A percentile compares a stretch with the other conserved stretches of the same genome.
These are phyloP conservation scores for Discoglossus pictus DNA, from an alignment of 2,797 vertebrate genomes.

Conservation along the genomic window DNA sequence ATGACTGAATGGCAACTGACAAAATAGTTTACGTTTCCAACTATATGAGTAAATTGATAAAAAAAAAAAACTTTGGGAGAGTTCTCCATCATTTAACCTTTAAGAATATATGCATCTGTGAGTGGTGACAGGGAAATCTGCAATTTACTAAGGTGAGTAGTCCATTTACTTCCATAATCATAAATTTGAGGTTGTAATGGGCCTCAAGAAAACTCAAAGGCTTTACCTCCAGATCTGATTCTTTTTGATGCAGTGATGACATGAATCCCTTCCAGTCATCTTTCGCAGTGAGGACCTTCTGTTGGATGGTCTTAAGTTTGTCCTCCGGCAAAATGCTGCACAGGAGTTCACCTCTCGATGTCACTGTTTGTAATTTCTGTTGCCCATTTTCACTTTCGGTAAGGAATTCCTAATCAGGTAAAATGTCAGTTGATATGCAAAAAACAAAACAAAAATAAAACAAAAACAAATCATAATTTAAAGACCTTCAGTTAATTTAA, in stretches of 20 bases:
- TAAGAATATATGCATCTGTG: no score
- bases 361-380: slow-evolving; percentile 77
- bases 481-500: no score
- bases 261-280: slow-evolving; percentile 89
- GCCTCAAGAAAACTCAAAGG: no score
- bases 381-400: slow-evolving; percentile 83
- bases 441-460: background rate
- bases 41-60: no score
- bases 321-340: slow-evolving; percentile 74
- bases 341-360: slow-evolving; percentile 80
- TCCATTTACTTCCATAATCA: no score
- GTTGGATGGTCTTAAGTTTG: slow-evolving; percentile 73
- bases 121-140: no score
- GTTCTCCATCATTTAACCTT: no score
- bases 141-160: no score
- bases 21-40: no score
- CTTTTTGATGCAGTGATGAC: slow-evolving; percentile 83
- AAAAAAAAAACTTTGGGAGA: no score
- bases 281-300: slow-evolving; percentile 75
- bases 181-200: no score
- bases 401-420: slow-evolving; percentile 81
- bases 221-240: slow-evolving; percentile 83
- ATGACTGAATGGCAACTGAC: no score
- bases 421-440: background rate
- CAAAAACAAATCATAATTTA: background rate